Conservation (phyloP, 2,113 vertebrate genomes). For the Natator depressus region DNA sequence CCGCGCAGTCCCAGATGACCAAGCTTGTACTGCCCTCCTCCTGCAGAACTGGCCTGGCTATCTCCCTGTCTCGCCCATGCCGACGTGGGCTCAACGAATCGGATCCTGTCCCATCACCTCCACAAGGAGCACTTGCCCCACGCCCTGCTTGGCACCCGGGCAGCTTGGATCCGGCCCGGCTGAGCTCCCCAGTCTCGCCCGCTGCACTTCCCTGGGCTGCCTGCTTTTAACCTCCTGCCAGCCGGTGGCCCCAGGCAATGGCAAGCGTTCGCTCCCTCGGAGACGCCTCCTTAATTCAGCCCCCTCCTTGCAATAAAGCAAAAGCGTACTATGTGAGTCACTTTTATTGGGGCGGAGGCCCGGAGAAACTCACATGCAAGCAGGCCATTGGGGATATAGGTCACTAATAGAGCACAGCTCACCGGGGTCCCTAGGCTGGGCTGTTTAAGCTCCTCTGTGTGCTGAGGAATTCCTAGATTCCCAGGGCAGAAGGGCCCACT, state of each 20-base stretch:
- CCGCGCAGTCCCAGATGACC: background rate
- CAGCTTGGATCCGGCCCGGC: background rate
- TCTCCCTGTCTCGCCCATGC: background rate
- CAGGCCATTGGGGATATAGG: background rate
- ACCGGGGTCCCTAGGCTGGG: background rate
- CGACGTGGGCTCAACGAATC: background rate
- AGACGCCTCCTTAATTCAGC: background rate
- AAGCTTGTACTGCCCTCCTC: background rate
- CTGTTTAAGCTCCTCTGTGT: background rate
- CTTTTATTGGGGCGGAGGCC: background rate
- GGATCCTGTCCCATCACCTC: background rate
- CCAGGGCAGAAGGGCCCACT: background rate
- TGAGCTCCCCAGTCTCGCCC: background rate
- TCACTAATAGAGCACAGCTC: background rate
- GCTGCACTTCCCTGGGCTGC: background rate
- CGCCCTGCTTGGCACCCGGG: background rate
- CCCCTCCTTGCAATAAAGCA: background rate
- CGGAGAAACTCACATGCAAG: background rate
- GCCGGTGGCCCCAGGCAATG: background rate
- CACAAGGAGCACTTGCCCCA: background rate
- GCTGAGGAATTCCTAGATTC: background rate
- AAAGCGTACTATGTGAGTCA: background rate
- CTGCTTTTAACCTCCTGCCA: background rate
- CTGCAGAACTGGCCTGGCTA: background rate
- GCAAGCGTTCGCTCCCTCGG: background rate